Evolutionary conservation across 2,888 invertebrate species (phyloP).

Genomic region (Acrobasis consociella): DNA sequence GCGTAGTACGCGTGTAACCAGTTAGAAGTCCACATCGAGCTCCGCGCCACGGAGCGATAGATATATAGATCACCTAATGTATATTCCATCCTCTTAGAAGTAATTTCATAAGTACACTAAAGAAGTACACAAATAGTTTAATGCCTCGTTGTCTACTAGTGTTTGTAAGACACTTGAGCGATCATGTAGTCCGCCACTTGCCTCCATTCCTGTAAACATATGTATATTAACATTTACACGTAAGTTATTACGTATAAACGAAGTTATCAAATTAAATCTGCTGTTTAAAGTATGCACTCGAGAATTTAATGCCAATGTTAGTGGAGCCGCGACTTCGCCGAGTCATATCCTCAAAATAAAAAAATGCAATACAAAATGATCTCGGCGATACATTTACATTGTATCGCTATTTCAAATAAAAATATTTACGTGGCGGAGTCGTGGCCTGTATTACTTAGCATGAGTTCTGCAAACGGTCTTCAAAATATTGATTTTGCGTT

Average conservation of each 20-base stretch:
- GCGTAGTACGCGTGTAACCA: conserved; percentile 60
- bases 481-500: conserved; percentile 15
- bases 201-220: conserved; percentile 67
- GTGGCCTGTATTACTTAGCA: conserved; percentile 37
- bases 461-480: conserved; percentile 13
- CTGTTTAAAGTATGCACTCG: conserved; percentile 66
- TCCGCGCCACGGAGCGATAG: conserved; percentile 53
- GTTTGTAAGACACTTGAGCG: conserved; percentile 67
- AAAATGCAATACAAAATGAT: background rate
- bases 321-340: conserved; percentile 40
- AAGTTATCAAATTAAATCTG: conserved; percentile 48
- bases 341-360: conserved; percentile 3
- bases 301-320: conserved; percentile 60
- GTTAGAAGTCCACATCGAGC: conserved; percentile 57
- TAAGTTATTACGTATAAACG: conserved; percentile 56
- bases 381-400: conserved; percentile 8
- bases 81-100: conserved; percentile 80
- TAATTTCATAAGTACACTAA: conserved; percentile 76
- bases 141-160: conserved; percentile 70
- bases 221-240: conserved; percentile 69
- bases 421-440: conserved; percentile 37
- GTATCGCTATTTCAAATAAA: conserved; percentile 15
- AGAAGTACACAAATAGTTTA: conserved; percentile 71
- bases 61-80: conserved; percentile 77
- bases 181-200: conserved; percentile 67